Base-by-base conservation (phyloP, 2,888 invertebrate species). In the Rhogogaster chlorosoma region DNA sequence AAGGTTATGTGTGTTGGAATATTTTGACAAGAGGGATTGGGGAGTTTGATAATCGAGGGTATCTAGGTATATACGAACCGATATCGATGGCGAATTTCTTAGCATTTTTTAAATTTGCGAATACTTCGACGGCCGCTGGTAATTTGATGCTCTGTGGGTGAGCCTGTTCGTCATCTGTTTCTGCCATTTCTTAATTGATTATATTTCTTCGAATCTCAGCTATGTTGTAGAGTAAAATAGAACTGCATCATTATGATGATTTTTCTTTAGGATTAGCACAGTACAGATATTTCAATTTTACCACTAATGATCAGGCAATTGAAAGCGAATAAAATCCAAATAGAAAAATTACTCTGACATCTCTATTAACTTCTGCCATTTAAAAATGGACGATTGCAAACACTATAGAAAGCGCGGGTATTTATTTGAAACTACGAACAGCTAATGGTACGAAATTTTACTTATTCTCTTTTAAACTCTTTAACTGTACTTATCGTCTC, bases 11-110 rank as follows among this genome's bases (percentile, higher is more conserved):
- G 42, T 42, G 71, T 22, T 12, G 71, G 22, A 7, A 42, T 73
- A 22, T 73, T 42, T 38, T 42, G 67, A 32, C 7, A 15, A n/a
- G 32, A 7, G 22, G 5, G 10, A 42, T 42, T 9, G 12, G 5
- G 12, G 10, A n/a, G 15, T 73, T 42, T 42, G 10, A 18, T 15
- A n/a, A 42, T 38, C 4, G 1, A 42, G 10, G 7, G 4, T 73
- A 73, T 18, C 4, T 22, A 18, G 9, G 15, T 38, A 26, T 38
- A 26, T 32, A 88, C 93, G 90, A 92, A 96, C 96, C 96, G 86
- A 96, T 96, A 90, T 96, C 96, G 85, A 96, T 95, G 0, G 96
- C 96, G 92, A 96, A 96, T 88, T 95, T 93, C 87, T 95, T 95
- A 32, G 96, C 96, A 92, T 95, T 95, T 89, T 95, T 95, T 84